These are phyloP conservation scores for Drosophila nigricruria DNA, from an alignment of 2,888 invertebrate species.

Conservation along the genomic window DNA sequence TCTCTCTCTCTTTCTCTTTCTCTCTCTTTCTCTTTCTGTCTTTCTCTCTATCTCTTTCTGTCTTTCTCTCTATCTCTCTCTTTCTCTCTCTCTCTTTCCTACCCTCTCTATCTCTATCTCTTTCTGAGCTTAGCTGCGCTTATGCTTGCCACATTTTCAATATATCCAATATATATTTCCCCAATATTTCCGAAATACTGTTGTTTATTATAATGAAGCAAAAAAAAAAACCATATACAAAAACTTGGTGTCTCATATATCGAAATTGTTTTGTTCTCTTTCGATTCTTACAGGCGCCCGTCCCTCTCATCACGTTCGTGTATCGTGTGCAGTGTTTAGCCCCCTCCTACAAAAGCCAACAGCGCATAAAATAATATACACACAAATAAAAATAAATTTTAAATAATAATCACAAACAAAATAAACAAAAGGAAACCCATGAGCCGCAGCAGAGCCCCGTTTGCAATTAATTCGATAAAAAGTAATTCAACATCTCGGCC, in stretches of 20 bases:
- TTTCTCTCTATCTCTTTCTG: neutral
- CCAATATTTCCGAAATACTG: slow-evolving; percentile 23
- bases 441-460: neutral
- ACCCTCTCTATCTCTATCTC: slow-evolving; percentile 15
- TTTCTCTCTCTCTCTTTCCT: slow-evolving; percentile 17
- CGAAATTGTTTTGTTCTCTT: slow-evolving; percentile 81
- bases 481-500: slow-evolving; percentile 27
- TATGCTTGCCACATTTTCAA: slow-evolving; percentile 48
- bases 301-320: slow-evolving; percentile 53
- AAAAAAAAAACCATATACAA: slow-evolving; percentile 22
- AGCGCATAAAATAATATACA: slow-evolving; percentile 60
- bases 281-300: slow-evolving; percentile 80
- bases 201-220: slow-evolving; percentile 41
- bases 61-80: slow-evolving; percentile 5
- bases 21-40: neutral
- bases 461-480: slow-evolving; percentile 39
- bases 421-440: slow-evolving; percentile 17
- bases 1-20: slow-evolving; percentile 11
- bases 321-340: slow-evolving; percentile 65
- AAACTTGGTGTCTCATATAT: slow-evolving; percentile 71
- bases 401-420: slow-evolving; percentile 32
- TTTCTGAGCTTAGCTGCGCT: slow-evolving; percentile 41
- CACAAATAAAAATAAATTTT: slow-evolving; percentile 16
- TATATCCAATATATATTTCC: slow-evolving; percentile 39
- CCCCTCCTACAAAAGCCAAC: slow-evolving; percentile 42